These are phyloP conservation scores for Epizoanthus rinbou DNA, from an alignment of 92 coral and sea anemone genomes.

Conservation along the genomic window DNA sequence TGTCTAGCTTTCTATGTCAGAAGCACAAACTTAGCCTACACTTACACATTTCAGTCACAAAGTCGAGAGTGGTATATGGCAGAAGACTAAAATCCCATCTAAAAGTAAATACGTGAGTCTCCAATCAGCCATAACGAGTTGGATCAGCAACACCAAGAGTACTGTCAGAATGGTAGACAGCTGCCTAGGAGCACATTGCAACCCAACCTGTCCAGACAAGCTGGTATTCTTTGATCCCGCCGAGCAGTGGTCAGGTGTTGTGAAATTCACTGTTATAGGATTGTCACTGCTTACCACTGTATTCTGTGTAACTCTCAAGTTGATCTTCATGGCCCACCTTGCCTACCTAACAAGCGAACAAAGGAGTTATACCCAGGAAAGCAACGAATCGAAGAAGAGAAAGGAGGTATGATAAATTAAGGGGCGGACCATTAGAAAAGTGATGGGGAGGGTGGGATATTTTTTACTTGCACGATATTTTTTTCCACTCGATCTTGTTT, in stretches of 20 bases:
- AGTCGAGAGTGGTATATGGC: conserved; percentile 57
- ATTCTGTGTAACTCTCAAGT: conserved; percentile 48
- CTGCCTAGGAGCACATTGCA: conserved; percentile 67
- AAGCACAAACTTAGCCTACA: too few relatives aligned
- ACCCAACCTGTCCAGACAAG: conserved; percentile 68
- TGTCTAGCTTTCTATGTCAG: too few relatives aligned
- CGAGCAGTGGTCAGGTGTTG: conserved; percentile 34
- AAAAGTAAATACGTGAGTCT: conserved; percentile 25
- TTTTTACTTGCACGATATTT: too few relatives aligned
- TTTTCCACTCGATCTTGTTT: too few relatives aligned
- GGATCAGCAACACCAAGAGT: conserved; percentile 24
- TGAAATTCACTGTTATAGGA: conserved; percentile 7
- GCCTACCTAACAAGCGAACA: conserved; percentile 42
- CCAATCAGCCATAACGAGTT: conserved; percentile 45
- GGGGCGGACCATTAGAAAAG: too few relatives aligned
- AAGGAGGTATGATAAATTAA: conserved; percentile 47
- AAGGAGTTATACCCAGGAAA: conserved; percentile 35
- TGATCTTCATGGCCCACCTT: conserved; percentile 47
- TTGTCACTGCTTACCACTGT: conserved; percentile 55
- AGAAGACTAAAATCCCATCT: conserved; percentile 33
- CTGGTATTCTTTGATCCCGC: conserved; percentile 56
- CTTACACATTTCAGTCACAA: conserved; percentile 45
- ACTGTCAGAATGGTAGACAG: conserved; percentile 49
- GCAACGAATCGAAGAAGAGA: conserved; percentile 51
- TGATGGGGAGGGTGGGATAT: too few relatives aligned